Base-by-base conservation (phyloP, 2,888 invertebrate species). In the Halocaridina rubra region DNA sequence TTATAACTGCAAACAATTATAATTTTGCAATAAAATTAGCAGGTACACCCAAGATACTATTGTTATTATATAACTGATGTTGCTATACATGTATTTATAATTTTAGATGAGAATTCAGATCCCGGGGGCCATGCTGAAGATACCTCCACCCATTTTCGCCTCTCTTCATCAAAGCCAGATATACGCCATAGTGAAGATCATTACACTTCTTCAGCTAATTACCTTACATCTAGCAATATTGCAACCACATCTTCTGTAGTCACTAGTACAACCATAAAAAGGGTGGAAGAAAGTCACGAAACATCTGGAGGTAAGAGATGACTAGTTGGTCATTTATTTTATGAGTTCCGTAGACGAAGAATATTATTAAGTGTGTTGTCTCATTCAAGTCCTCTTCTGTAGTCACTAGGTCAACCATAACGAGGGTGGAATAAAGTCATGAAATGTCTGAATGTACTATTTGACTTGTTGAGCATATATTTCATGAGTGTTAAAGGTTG, bases 211-310 rank as follows among this genome's bases (percentile, higher is more conserved):
- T 72, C 77, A 46, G 33, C 61, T 29, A 53, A 59, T 27, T 22
- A 59, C 22, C 29, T 30, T 32, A 32, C 8, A 5, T 53, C 59
- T 32, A 5, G 46, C 33, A 76, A 81, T 16, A 16, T 74, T 16
- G 29, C 61, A 33, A 64, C 81, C 30, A 64, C 4, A 46, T 46
- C 46, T 39, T 61, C 82, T 39, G 46, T 33, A 3, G n/a, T 39
- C 19, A 74, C 59, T 19, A 80, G n/a, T 19, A 80, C 80, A 10
- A 72, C 57, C 30, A 72, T 84, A 33, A 81, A 53, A 69, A 81
- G 57, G 69, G 67, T 24, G 19, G 81, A 81, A n/a, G 81, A 81
- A 30, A 76, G 64, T 24, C n/a, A 46, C 5, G 16, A 24, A 39
- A 19, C 81, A 27, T 30, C 75, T 16, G 81, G 46, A 64, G 81